Evolutionary conservation across 2,888 invertebrate genomes (phyloP).

Genomic region (Drosophila anomalata): DNA sequence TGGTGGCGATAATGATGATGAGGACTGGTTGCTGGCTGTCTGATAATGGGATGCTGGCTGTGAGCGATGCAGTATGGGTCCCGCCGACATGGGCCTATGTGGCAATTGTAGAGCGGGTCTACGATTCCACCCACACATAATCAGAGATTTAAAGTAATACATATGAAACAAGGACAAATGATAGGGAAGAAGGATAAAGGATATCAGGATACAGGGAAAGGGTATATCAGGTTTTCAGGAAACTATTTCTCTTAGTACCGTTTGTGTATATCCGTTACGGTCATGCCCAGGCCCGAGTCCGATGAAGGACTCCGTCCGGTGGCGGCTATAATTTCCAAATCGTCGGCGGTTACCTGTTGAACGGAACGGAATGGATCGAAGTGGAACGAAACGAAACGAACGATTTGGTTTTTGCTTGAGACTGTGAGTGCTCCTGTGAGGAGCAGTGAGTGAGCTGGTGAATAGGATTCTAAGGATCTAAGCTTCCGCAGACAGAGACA

Average conservation of each 20-base stretch:
- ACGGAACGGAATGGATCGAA: conserved; percentile 57
- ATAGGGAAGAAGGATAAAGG: background rate
- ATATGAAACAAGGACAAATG: too few species aligned
- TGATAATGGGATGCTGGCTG: conserved; percentile 72
- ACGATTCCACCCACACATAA: conserved; percentile 44
- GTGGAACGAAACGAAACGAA: conserved; percentile 57
- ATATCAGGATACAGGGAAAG: background rate
- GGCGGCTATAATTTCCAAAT: conserved; percentile 84
- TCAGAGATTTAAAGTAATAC: conserved; percentile 48
- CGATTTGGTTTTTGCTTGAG: conserved; percentile 69
- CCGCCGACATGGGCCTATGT: conserved; percentile 84
- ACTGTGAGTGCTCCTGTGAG: conserved; percentile 43
- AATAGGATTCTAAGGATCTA: conserved; percentile 22
- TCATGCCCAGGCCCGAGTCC: conserved; percentile 97
- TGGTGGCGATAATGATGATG: conserved; percentile 62
- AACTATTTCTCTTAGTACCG: conserved; percentile 85
- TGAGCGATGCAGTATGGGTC: conserved; percentile 84
- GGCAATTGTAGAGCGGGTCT: conserved; percentile 84
- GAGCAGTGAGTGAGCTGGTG: conserved; percentile 26
- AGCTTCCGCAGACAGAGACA: conserved; percentile 28
- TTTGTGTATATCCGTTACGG: conserved; percentile 90
- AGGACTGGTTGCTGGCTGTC: conserved; percentile 63
- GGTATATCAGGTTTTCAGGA: conserved; percentile 24
- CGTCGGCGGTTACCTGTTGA: conserved; percentile 84
- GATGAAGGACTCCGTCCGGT: conserved; percentile 94